Evolutionary conservation across 2,888 invertebrate genomes (phyloP), one percentile per base, ranked within the genome.

Genomic region (Minunthozetes semirufus): DNA sequence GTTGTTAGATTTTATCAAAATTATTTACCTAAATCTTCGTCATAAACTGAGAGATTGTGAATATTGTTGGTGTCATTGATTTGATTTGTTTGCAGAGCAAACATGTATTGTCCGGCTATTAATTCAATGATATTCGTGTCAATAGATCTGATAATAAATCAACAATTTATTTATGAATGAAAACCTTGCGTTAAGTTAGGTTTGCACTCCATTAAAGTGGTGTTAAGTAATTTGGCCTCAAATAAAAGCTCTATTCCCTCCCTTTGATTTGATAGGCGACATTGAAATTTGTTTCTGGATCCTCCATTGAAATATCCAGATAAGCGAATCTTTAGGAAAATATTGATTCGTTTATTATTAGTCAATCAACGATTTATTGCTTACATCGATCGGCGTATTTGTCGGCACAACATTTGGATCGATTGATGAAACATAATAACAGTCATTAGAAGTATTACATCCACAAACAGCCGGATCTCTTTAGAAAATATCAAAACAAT

Each of bases 401-500:
- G 42, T 70, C 0, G 76, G 76, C 22, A 73, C 63, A 25, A 66
- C 70, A 13, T 61, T 53, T 1, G 76, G 76, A 19, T 33, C 19
- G 11, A 76, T 25, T 1, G 33, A 42, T 61, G 63, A 25, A 17
- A 76, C 59, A 22, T 56, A 15, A 38, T 75, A 76, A 19, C 76
- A 76, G 33, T 61, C n/a, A 22, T 76, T 53, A 15, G 61, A 38
- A 38, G 75, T 53, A n/a, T 22, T 68, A 33, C 76, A 76, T 5
- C 76, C 76, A 72, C 76, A 76, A 19, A 27, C 11, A 8, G 42
- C 48, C 33, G 76, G 76, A 33, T 76, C 72, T 56, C 74, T 76
- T 17, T 25, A 17, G 4, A 53, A 59, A 59, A 22, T 59, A 59
- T 22, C 8, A n/a, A 59, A 3, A 48, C 48, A 48, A n/a, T 48